Evolutionary conservation across 2,113 vertebrate species (phyloP).

Genomic region (Anseranas semipalmata): DNA sequence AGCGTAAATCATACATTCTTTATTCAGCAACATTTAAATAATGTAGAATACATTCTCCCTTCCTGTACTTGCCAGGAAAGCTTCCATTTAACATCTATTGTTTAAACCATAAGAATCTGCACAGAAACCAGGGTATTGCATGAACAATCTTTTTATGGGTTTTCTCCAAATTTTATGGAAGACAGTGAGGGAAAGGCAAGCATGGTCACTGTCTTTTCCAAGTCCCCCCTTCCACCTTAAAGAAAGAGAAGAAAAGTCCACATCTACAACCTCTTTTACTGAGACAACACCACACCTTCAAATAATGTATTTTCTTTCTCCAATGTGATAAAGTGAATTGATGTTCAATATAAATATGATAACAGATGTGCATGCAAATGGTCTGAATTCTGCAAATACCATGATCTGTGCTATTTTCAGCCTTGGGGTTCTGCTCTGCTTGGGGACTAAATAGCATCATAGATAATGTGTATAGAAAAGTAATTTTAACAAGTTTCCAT

Average conservation of each 20-base stretch:
- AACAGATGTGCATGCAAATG: neutral
- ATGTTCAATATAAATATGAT: neutral
- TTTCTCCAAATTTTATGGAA: neutral
- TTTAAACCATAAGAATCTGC: neutral
- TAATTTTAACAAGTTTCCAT: neutral
- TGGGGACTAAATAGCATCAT: neutral
- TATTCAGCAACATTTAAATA: slow-evolving; percentile 3
- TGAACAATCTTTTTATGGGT: neutral
- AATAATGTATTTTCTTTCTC: neutral
- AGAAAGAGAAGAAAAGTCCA: neutral
- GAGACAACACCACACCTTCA: neutral
- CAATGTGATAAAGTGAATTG: neutral
- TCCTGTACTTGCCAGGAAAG: neutral
- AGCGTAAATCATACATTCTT: neutral
- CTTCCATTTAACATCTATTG: neutral
- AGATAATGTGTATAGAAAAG: neutral
- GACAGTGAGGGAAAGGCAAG: neutral
- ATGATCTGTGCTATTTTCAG: neutral
- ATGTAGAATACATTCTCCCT: neutral
- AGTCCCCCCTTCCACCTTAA: neutral
- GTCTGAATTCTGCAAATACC: neutral
- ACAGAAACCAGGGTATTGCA: neutral
- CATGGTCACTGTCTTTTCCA: neutral
- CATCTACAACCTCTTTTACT: neutral
- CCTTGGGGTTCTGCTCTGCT: neutral